phyloP scores from a whole-genome alignment of 1,140 invertebrate species.

The Drosophila jambulina region DNA sequence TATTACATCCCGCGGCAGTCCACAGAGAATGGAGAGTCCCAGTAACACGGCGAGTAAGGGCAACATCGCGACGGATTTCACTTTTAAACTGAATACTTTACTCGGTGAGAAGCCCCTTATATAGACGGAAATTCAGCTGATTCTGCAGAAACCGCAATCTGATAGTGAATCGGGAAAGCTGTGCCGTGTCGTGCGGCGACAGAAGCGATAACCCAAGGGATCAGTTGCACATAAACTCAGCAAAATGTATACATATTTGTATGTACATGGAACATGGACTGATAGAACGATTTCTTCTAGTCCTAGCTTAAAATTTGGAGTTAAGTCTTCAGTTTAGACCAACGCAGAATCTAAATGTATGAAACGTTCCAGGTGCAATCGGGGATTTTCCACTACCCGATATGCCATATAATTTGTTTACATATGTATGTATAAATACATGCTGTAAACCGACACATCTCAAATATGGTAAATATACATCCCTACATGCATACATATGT shows the following conservation, averaged over 20 bases:
- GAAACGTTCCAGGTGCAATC: no score
- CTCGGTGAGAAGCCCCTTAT: background rate
- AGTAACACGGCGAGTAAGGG: background rate
- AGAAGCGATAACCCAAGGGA: background rate
- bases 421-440: no score
- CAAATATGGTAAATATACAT: no score
- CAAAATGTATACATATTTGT: background rate
- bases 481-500: no score
- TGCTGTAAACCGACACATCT: no score
- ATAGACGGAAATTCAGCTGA: background rate
- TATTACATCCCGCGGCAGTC: background rate
- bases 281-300: no score
- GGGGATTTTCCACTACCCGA: no score
- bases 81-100: constrained; percentile 1
- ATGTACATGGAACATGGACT: no score
- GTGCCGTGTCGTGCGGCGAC: background rate
- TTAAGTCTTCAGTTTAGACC: no score
- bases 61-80: constrained; percentile 7
- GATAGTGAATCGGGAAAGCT: background rate
- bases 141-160: background rate
- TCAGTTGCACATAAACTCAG: background rate
- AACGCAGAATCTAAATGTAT: no score
- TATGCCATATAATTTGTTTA: no score
- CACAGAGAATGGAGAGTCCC: constrained; percentile 2
- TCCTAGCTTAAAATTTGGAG: no score